Conservation (phyloP, 2,113 vertebrate species). For the Puma concolor region DNA sequence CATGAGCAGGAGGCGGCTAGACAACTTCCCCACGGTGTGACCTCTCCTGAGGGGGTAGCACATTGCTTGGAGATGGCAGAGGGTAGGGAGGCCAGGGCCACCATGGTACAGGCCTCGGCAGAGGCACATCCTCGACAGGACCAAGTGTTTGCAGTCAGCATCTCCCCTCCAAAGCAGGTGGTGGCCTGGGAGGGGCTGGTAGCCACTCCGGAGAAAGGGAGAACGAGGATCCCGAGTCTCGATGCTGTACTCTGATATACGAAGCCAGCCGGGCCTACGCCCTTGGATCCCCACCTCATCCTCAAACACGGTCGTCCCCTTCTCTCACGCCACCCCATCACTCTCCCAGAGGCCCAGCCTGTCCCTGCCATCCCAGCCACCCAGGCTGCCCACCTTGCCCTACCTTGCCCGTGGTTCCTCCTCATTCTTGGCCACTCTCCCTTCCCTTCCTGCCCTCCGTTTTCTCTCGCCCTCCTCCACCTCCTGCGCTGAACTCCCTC, state of each 20-base stretch:
- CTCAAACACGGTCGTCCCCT: background rate
- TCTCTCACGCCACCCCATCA: accelerated
- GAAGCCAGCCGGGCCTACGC: background rate
- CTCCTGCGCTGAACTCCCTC: slow-evolving; percentile 51
- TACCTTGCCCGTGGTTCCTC: background rate
- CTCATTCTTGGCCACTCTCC: background rate
- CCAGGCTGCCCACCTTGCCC: background rate
- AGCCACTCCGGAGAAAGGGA: too few relatives aligned
- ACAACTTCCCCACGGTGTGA: background rate
- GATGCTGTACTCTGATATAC: background rate
- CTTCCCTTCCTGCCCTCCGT: background rate
- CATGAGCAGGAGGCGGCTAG: background rate
- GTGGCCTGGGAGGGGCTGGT: background rate
- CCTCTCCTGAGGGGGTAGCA: background rate
- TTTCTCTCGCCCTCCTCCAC: background rate
- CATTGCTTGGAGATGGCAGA: slow-evolving; percentile 40
- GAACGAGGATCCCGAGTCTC: background rate
- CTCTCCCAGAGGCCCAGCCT: background rate
- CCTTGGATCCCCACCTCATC: background rate
- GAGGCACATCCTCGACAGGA: background rate
- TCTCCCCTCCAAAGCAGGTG: background rate
- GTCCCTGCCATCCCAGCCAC: background rate
- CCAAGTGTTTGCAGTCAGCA: background rate
- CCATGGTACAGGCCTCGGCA: slow-evolving; percentile 23
- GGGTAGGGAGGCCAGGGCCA: background rate